Evolutionary conservation across 2,888 invertebrate genomes (phyloP).

Genomic region (Cephus spinipes): DNA sequence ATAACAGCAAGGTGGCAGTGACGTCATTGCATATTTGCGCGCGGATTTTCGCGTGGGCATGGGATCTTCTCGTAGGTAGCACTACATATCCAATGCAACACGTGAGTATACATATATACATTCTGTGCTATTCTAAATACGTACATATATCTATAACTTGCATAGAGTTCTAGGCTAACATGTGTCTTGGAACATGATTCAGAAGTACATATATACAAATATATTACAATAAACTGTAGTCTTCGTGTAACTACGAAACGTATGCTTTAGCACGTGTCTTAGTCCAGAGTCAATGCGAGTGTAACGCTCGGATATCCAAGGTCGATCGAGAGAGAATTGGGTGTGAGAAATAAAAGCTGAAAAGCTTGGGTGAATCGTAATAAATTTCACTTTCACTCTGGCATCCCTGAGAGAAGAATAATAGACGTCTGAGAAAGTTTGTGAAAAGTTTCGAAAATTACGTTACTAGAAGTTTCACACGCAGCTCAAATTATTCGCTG

Average conservation of each 20-base stretch:
- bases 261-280: neutral
- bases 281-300: neutral
- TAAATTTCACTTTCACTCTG: neutral
- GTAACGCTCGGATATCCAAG: neutral
- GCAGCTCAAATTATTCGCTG: neutral
- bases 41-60: conserved; percentile 57
- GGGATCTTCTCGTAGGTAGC: conserved; percentile 55
- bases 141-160: neutral
- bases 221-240: neutral
- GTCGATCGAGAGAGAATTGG: neutral
- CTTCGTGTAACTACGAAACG: neutral
- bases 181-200: neutral
- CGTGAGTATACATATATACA: conserved; percentile 42
- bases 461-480: neutral
- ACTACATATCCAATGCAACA: conserved; percentile 52
- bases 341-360: neutral
- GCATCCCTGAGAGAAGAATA: neutral
- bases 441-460: neutral
- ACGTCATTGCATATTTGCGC: conserved; percentile 52
- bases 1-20: neutral
- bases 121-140: neutral
- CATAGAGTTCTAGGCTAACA: neutral
- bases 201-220: neutral
- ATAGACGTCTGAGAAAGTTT: neutral
- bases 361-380: neutral